These are phyloP conservation scores for Drosophila melanica DNA, from an alignment of 1,140 invertebrate species.

Conservation along the genomic window DNA sequence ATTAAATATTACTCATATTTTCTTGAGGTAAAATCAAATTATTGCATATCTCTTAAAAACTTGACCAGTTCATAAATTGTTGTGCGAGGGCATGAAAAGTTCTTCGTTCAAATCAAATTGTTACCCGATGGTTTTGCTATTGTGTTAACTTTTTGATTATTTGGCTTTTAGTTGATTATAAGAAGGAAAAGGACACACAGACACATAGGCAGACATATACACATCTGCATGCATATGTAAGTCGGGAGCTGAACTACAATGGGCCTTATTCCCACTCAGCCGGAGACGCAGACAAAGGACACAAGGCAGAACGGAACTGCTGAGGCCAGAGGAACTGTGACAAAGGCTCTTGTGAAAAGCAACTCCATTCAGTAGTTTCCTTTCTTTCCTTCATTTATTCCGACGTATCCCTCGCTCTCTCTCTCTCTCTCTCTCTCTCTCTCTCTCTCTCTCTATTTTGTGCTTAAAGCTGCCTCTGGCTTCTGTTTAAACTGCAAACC, in stretches of 20 bases:
- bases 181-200: slow-evolving; percentile 47
- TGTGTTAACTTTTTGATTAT: slow-evolving; percentile 79
- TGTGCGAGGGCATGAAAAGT: slow-evolving; percentile 22
- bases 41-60: background rate
- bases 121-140: slow-evolving; percentile 23
- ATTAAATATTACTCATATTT: too few species aligned
- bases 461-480: slow-evolving; percentile 59
- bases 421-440: background rate
- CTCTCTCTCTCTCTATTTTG: slow-evolving; percentile 12
- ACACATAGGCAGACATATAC: slow-evolving; percentile 3
- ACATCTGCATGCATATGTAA: slow-evolving; percentile 10
- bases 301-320: slow-evolving; percentile 65
- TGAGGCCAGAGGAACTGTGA: slow-evolving; percentile 49
- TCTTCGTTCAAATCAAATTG: slow-evolving; percentile 6
- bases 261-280: slow-evolving; percentile 26
- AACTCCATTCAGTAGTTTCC: slow-evolving; percentile 39
- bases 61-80: slow-evolving; percentile 17
- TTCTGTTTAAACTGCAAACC: slow-evolving; percentile 16
- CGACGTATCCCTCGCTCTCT: too few species aligned
- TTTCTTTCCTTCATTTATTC: slow-evolving; percentile 3
- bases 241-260: slow-evolving; percentile 47
- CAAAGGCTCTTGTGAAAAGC: slow-evolving; percentile 45
- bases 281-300: slow-evolving; percentile 53
- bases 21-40: background rate
- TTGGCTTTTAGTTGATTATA: slow-evolving; percentile 82